Conservation (phyloP, 2,113 vertebrate genomes). For the Natator depressus region DNA sequence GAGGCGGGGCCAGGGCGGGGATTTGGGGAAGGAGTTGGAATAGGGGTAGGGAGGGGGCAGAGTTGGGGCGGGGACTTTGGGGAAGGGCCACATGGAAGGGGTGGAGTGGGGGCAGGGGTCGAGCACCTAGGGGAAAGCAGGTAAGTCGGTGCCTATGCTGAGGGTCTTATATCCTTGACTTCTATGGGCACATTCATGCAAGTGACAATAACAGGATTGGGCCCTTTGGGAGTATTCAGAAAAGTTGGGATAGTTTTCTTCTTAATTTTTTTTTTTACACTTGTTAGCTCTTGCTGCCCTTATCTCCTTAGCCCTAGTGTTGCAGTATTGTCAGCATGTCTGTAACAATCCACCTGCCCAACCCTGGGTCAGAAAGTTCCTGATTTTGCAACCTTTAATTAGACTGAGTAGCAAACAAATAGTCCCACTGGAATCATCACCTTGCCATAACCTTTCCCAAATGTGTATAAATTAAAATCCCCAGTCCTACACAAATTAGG, state of each 20-base stretch:
- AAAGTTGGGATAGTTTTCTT: background rate
- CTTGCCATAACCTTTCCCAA: background rate
- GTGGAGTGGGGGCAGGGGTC: too few relatives aligned
- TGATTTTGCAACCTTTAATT: background rate
- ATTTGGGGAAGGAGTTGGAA: too few relatives aligned
- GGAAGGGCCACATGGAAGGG: too few relatives aligned
- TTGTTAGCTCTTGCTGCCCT: background rate
- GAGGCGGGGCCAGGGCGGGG: too few relatives aligned
- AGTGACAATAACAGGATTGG: background rate
- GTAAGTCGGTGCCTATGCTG: too few relatives aligned
- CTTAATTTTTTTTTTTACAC: background rate
- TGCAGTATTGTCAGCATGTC: background rate
- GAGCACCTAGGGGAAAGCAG: too few relatives aligned
- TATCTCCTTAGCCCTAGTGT: background rate
- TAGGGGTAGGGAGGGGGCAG: too few relatives aligned
- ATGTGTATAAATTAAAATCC: background rate
- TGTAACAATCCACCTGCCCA: background rate
- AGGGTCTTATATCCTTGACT: background rate
- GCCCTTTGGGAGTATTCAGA: background rate
- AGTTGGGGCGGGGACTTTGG: too few relatives aligned
- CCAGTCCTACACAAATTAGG: background rate
- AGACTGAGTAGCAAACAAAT: too few relatives aligned
- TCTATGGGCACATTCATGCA: background rate
- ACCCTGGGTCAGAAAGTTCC: background rate
- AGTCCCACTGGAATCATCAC: background rate